phyloP scores from a whole-genome alignment of 2,113 vertebrate species.

The Cisticola juncidis region DNA sequence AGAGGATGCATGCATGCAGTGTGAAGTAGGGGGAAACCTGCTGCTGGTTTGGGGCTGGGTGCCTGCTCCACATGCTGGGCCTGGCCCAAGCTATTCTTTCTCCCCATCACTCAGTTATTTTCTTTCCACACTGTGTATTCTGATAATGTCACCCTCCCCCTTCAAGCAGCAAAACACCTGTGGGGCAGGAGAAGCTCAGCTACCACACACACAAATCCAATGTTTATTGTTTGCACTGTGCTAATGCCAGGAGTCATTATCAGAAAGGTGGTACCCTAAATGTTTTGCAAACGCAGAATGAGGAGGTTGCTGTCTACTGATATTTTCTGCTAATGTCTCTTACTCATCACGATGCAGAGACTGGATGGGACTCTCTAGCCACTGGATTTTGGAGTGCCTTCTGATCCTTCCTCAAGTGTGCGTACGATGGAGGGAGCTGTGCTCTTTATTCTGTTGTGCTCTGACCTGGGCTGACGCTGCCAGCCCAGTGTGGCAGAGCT shows the following conservation, averaged over 20 bases:
- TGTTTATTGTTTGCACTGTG: background rate
- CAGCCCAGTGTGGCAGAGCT: background rate
- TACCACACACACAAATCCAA: fast-evolving
- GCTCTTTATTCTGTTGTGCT: background rate
- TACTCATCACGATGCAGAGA: background rate
- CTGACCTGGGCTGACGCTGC: background rate
- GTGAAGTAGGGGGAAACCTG: background rate
- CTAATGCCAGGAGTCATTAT: background rate
- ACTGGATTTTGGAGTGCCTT: background rate
- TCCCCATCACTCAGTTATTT: background rate
- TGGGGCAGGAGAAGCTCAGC: background rate
- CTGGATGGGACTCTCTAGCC: background rate
- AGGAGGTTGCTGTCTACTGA: background rate
- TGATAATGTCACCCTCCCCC: background rate
- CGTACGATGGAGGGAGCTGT: fast-evolving
- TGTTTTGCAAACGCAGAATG: background rate
- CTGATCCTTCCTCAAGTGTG: background rate
- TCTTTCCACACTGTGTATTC: background rate
- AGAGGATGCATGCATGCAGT: background rate
- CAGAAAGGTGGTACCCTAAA: background rate
- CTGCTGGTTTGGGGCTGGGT: background rate
- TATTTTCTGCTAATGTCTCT: background rate
- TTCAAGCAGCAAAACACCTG: background rate
- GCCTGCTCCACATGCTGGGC: background rate
- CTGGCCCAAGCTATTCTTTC: background rate